Evolutionary conservation across 2,888 invertebrate genomes (phyloP).

Genomic region (Argyresthia albistria): DNA sequence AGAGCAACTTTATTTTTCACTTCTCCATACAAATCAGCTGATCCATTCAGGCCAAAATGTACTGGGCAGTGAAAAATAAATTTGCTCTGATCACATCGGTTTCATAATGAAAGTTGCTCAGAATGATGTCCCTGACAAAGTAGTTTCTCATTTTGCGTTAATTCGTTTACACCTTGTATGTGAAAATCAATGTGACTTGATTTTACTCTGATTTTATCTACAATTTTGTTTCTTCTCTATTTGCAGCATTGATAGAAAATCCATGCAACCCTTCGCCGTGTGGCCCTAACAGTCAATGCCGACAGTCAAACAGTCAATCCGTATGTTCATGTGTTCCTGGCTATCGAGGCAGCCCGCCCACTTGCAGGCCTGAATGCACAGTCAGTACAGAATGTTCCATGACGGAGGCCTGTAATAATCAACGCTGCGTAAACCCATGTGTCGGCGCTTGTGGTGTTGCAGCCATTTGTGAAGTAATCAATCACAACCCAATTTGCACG

Average conservation of each 20-base stretch:
- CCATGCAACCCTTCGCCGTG: conserved; percentile 86
- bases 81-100: too few species aligned
- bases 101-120: too few species aligned
- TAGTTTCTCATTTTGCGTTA: not conserved
- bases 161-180: too few species aligned
- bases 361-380: conserved; percentile 84
- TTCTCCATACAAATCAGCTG: too few species aligned
- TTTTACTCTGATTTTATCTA: not conserved
- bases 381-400: conserved; percentile 81
- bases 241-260: conserved; percentile 41
- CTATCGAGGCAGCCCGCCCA: conserved; percentile 82
- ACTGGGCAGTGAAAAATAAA: too few species aligned
- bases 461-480: conserved; percentile 81
- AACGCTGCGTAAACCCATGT: conserved; percentile 84
- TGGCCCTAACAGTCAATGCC: conserved; percentile 83
- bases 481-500: conserved; percentile 84
- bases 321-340: conserved; percentile 82
- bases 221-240: not conserved
- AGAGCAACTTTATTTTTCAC: too few species aligned
- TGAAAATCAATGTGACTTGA: not conserved
- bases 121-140: too few species aligned
- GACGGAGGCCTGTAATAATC: conserved; percentile 79
- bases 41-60: too few species aligned
- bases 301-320: conserved; percentile 77
- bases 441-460: conserved; percentile 83